Evolutionary conservation across 1,140 invertebrate species (phyloP), one percentile per base, ranked within the genome.

Genomic region (Magallana angulata): DNA sequence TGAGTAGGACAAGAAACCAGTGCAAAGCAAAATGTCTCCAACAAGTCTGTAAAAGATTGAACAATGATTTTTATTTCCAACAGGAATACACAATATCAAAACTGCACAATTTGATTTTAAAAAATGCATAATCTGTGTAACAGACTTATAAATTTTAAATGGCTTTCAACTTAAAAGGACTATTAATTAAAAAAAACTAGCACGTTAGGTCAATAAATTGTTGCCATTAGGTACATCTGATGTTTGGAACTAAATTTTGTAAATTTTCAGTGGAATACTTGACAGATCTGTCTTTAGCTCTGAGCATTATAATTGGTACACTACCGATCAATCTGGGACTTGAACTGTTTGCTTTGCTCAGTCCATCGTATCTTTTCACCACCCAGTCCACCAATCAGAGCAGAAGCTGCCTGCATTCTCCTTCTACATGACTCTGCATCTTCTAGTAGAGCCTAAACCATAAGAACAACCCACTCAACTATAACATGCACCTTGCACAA

Each of bases 351-450:
- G 93, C 98, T 98, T 94, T 99, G 98, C 91, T 97, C 96, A 0
- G 98, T 99, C 98, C 98, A 99, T 76, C 98, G 95, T 58, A 97
- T 96, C 93, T 98, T 98, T 94, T 99, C 98, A 62, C 98, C 98
- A 8, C 97, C 98, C 58, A 99, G 95, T 0, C 98, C 98, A 93
- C 98, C 98, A 86, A 99, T 99, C 0, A 99, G 95, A 6, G 97
- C 97, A 12, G 97, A 98, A 0, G 98, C 98, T 1, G 98, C 97
- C n/a, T 97, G 97, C 98, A 99, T 99, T 96, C 99, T 99, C 76
- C 97, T 96, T 18, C 98, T 94, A 93, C 98, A 99, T 0, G 97
- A 96, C 93, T 98, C 98, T 0, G 98, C 98, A 60, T 98, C 98
- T 92, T 99, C 98, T 83, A 94, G 76, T 57, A 95, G 87, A 85